Evolutionary conservation across 1,140 invertebrate genomes (phyloP).

Genomic region (Tenebrio molitor): DNA sequence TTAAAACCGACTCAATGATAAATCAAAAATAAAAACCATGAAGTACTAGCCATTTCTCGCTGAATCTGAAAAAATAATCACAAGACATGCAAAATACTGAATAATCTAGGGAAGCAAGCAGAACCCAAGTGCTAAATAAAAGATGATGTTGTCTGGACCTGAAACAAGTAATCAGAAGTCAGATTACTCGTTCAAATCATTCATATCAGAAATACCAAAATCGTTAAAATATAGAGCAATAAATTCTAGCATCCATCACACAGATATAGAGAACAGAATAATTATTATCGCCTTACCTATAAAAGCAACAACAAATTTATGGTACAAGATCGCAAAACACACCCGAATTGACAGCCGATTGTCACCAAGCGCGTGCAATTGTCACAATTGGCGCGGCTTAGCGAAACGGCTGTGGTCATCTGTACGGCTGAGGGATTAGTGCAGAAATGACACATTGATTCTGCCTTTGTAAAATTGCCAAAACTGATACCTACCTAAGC

Average conservation of each 20-base stretch:
- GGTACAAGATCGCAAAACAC: constrained; percentile 7
- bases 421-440: no score
- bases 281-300: constrained; percentile 42
- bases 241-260: constrained; percentile 34
- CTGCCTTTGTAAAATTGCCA: no score
- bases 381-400: no score
- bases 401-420: constrained; percentile 6
- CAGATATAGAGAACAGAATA: constrained; percentile 22
- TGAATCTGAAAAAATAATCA: constrained; percentile 44
- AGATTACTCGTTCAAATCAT: constrained; percentile 48
- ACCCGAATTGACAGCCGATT: constrained; percentile 15
- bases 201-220: neutral
- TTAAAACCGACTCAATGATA: constrained; percentile 11
- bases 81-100: constrained; percentile 43
- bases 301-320: constrained; percentile 24
- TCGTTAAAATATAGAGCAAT: constrained; percentile 30
- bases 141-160: constrained; percentile 43
- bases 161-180: constrained; percentile 46
- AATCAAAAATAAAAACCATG: constrained; percentile 38
- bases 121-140: constrained; percentile 43
- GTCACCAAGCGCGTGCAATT: neutral
- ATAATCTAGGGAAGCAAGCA: constrained; percentile 40
- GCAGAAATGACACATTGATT: constrained; percentile 8
- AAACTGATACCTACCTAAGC: constrained; percentile 4
- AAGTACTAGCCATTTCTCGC: constrained; percentile 18